Evolutionary conservation across 1,140 invertebrate species (phyloP).

Genomic region (Drosophila novamexicana): DNA sequence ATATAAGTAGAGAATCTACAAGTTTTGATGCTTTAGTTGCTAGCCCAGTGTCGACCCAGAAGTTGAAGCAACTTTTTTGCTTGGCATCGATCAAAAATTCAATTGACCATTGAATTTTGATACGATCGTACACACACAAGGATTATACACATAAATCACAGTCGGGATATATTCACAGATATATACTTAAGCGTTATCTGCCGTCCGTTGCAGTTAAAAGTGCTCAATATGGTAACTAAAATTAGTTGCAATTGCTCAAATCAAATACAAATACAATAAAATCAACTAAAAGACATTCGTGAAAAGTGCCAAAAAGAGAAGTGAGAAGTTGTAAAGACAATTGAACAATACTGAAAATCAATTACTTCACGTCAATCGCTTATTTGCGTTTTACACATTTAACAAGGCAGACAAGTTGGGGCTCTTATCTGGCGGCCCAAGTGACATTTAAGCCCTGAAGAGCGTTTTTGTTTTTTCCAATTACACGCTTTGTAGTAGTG

Average conservation of each 20-base stretch:
- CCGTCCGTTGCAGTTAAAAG: slow-evolving; percentile 65
- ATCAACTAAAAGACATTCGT: slow-evolving; percentile 47
- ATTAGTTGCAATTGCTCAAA: slow-evolving; percentile 31
- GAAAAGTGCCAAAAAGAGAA: slow-evolving; percentile 53
- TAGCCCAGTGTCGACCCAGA: slow-evolving; percentile 84
- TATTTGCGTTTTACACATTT: slow-evolving; percentile 22
- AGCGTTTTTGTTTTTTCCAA: slow-evolving; percentile 27
- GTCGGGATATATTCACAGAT: slow-evolving; percentile 41
- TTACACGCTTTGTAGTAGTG: slow-evolving; percentile 32
- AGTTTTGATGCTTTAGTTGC: slow-evolving; percentile 84
- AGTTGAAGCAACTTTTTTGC: slow-evolving; percentile 80
- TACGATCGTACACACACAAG: slow-evolving; percentile 73
- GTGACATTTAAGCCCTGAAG: slow-evolving; percentile 68
- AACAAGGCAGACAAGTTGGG: slow-evolving; percentile 3
- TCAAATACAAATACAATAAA: slow-evolving; percentile 34
- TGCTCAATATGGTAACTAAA: slow-evolving; percentile 78
- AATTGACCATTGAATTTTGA: slow-evolving; percentile 84
- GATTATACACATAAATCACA: slow-evolving; percentile 55
- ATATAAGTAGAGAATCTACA: slow-evolving; percentile 84
- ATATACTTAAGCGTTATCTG: slow-evolving; percentile 30
- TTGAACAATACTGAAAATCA: slow-evolving; percentile 11
- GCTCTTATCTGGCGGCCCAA: slow-evolving; percentile 34
- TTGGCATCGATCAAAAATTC: slow-evolving; percentile 84
- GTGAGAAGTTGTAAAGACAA: slow-evolving; percentile 42
- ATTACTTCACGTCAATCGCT: slow-evolving; percentile 13